Base-by-base conservation (phyloP, 2,113 vertebrate species). In the Eubucco bourcierii region DNA sequence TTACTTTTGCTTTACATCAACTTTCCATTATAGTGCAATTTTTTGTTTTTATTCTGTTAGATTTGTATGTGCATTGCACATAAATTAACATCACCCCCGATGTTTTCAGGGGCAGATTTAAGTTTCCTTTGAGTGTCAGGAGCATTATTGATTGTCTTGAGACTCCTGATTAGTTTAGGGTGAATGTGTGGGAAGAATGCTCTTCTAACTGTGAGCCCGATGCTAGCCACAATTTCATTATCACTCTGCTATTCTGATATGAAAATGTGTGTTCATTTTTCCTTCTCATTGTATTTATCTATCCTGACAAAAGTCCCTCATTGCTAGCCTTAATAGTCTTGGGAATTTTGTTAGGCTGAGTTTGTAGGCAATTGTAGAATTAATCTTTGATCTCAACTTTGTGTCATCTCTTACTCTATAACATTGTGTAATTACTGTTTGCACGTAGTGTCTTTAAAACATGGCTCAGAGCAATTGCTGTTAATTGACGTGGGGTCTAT, bases 311-410 rank as follows among this genome's bases (percentile, higher is more conserved):
- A 80, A 74, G 18, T 76, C 31, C 41, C 9, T 63, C 29, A 15
- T 58, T 63, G 14, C 56, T 77, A 13, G 4, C 34, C 23, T 67
- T 46, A 65, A 66, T 19, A 11, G 77, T 78, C 12, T 31, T 58
- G 31, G 25, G 37, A 17, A 37, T 80, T 90, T 84, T 77, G 37
- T 67, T 31, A 21, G 46, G 56, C 44, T 9, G 53, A 46, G 5
- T 83, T 90, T 34, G 10, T 44, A 90, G 39, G 70, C 66, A 91
- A 50, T 34, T 91, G 44, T 93, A 67, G 68, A 94, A 91, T 90
- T 91, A 96, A 90, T 55, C 73, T 84, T 93, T 75, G 80, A 86
- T 93, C 77, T 86, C 44, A 80, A 58, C 17, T 90, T 66, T 68
- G 28, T 78, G 52, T 83, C 37, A 44, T 91, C 13, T 65, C 31